These are phyloP conservation scores for Scaptomyza cyrtandrae DNA, from an alignment of 2,888 invertebrate species.

Conservation along the genomic window DNA sequence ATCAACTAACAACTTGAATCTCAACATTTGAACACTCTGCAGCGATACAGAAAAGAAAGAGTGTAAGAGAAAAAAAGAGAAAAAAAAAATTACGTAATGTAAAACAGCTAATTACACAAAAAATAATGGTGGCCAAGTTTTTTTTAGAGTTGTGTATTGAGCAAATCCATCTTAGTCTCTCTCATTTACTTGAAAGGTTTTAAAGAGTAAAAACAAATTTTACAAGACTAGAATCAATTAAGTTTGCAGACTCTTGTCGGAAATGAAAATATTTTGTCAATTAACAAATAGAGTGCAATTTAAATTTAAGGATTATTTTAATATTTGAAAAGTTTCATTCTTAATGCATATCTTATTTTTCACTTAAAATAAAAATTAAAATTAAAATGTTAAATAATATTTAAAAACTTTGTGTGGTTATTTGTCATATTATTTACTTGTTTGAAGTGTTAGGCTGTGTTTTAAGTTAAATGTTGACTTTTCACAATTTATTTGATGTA, in stretches of 20 bases:
- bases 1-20: slow-evolving; percentile 46
- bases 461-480: neutral
- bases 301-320: neutral
- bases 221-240: neutral
- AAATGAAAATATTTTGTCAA: slow-evolving; percentile 47
- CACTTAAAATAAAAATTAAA: neutral
- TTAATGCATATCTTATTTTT: neutral
- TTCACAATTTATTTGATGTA: neutral
- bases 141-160: neutral
- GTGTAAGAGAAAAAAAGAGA: neutral
- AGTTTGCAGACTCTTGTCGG: slow-evolving; percentile 20
- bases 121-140: neutral
- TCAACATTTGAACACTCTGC: slow-evolving; percentile 38
- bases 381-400: too few species aligned
- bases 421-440: neutral
- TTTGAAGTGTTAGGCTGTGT: neutral
- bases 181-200: neutral
- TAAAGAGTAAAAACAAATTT: slow-evolving; percentile 10
- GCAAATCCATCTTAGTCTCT: neutral
- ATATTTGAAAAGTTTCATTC: neutral
- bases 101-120: neutral
- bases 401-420: neutral
- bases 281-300: slow-evolving; percentile 1
- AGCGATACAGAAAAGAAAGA: neutral
- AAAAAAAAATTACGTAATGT: neutral